These are phyloP conservation scores for Adelognathus sp. DNA, from an alignment of 2,888 invertebrate genomes.

Conservation along the genomic window DNA sequence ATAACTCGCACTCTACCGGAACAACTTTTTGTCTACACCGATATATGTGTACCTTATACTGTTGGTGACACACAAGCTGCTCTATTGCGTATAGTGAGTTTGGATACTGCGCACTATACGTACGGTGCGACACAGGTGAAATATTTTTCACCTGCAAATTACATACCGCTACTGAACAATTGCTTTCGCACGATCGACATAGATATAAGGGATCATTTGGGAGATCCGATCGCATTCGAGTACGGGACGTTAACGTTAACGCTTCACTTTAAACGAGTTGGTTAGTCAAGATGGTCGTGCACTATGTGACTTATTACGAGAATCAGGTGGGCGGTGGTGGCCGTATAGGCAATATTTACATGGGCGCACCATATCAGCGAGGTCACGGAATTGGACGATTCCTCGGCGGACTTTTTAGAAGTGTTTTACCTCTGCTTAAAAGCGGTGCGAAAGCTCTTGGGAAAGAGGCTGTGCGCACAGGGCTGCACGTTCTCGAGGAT, in stretches of 20 bases:
- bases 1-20: background rate
- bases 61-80: slow-evolving; percentile 25
- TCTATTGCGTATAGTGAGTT: slow-evolving; percentile 7
- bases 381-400: slow-evolving; percentile 35
- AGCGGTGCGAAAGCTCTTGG: slow-evolving; percentile 22
- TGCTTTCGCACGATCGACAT: slow-evolving; percentile 2
- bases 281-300: background rate
- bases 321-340: background rate
- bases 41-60: background rate
- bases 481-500: slow-evolving; percentile 6
- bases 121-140: slow-evolving; percentile 12
- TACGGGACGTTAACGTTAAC: slow-evolving; percentile 14
- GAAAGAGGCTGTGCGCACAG: slow-evolving; percentile 22
- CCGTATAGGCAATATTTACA: slow-evolving; percentile 31
- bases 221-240: background rate
- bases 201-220: slow-evolving; percentile 4
- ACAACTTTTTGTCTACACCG: background rate
- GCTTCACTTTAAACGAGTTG: slow-evolving; percentile 1
- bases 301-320: slow-evolving; percentile 6
- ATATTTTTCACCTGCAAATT: slow-evolving; percentile 6
- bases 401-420: slow-evolving; percentile 27
- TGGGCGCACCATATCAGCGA: slow-evolving; percentile 25
- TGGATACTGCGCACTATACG: slow-evolving; percentile 18
- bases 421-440: background rate
- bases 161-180: too few species aligned